Conservation (phyloP, 2,888 invertebrate species). For the Mythimna impura region DNA sequence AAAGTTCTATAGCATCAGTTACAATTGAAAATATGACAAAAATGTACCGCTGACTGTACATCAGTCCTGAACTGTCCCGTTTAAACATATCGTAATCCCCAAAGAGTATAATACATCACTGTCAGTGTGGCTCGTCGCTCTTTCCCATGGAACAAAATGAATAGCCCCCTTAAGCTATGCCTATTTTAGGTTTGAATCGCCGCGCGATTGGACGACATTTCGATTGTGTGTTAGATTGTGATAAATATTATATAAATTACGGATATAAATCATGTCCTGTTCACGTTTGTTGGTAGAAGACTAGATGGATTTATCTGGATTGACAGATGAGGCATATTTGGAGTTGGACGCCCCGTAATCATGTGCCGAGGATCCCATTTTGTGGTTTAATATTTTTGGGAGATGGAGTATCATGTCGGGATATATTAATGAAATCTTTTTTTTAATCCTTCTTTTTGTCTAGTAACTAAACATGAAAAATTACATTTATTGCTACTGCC, state of each 20-base stretch:
- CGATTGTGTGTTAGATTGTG: constrained; percentile 60
- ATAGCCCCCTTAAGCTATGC: constrained; percentile 72
- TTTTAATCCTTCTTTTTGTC: not conserved
- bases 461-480: not conserved
- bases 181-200: constrained; percentile 69
- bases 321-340: constrained; percentile 38
- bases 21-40: constrained; percentile 37
- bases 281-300: constrained; percentile 26
- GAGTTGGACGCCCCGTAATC: constrained; percentile 1
- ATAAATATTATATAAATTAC: constrained; percentile 64
- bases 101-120: constrained; percentile 78
- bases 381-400: constrained; percentile 4
- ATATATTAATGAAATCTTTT: not conserved
- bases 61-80: constrained; percentile 48
- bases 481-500: not conserved
- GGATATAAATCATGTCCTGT: constrained; percentile 55
- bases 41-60: constrained; percentile 40
- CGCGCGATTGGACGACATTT: constrained; percentile 58
- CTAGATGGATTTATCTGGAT: constrained; percentile 18
- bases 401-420: not conserved
- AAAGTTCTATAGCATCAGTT: constrained; percentile 20
- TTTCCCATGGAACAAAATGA: constrained; percentile 76
- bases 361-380: not conserved
- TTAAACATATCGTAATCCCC: constrained; percentile 65
- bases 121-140: constrained; percentile 71